Evolutionary conservation across 2,113 vertebrate genomes (phyloP).

Genomic region (Aegotheles bennettii): DNA sequence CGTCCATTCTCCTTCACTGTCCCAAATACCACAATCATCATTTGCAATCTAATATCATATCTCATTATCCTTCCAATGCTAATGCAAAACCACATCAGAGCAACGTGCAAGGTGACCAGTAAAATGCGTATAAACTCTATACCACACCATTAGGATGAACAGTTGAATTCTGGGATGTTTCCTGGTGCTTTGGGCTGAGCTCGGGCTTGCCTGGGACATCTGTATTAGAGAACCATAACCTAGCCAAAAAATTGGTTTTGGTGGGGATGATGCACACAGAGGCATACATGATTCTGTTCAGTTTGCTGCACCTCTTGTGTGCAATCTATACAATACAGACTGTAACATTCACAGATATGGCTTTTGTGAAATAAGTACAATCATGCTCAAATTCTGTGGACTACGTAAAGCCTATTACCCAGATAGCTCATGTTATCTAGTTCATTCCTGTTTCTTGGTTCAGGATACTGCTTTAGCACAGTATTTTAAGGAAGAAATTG

Average conservation of each 20-base stretch:
- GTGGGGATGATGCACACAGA: not conserved
- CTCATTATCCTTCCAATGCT: not conserved
- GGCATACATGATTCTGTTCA: not conserved
- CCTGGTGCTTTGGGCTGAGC: not conserved
- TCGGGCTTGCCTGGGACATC: not conserved
- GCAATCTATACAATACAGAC: not conserved
- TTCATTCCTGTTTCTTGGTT: slow-evolving; percentile 2
- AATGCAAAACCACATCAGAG: not conserved
- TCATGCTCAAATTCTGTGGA: not conserved
- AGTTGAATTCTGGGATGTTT: not conserved
- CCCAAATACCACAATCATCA: not conserved
- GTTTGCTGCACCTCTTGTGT: not conserved
- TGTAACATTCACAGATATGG: not conserved
- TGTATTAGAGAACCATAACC: not conserved
- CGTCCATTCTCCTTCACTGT: not conserved
- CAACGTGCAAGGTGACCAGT: not conserved
- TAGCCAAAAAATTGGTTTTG: not conserved
- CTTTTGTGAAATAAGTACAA: not conserved
- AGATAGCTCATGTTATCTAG: slow-evolving; percentile 25
- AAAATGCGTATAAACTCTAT: not conserved
- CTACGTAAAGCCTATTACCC: slow-evolving; percentile 5
- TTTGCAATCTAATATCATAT: not conserved
- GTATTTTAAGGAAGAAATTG: slow-evolving; percentile 36
- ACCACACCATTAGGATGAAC: not conserved
- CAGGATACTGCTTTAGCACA: not conserved